Percentiles rank a stretch among this genome's conserved stretches.
phyloP scores from a whole-genome alignment of 2,113 vertebrate species.

The Phycodurus eques region DNA sequence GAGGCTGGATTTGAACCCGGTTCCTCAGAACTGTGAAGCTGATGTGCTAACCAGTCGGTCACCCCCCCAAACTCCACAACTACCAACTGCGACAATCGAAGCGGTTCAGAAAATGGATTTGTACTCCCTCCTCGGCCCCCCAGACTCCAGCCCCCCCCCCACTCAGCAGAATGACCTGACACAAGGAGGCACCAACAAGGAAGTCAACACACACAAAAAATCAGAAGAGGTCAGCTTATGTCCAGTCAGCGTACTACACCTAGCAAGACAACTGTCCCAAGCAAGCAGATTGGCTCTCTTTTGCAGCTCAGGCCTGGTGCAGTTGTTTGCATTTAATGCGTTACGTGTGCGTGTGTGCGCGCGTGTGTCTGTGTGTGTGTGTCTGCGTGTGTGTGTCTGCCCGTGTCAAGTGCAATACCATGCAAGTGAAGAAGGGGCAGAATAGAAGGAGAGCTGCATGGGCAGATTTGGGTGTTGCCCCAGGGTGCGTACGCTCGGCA shows the following conservation, averaged over 20 bases:
- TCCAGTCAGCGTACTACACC: conserved; percentile 69
- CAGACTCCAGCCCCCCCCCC: conserved; percentile 21
- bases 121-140: conserved; percentile 2
- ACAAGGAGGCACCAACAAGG: conserved; percentile 59
- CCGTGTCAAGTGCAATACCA: conserved; percentile 59
- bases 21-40: no score
- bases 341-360: background rate
- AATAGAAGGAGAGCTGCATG: conserved; percentile 69
- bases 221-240: conserved; percentile 71
- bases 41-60: background rate
- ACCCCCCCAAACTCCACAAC: background rate
- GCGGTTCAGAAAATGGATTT: background rate
- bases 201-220: conserved; percentile 70
- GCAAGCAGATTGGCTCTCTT: conserved; percentile 60
- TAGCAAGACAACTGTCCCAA: conserved; percentile 65
- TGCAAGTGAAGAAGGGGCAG: conserved; percentile 64
- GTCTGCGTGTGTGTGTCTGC: conserved; percentile 17
- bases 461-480: conserved; percentile 65
- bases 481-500: conserved; percentile 48
- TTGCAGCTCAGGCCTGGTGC: conserved; percentile 25
- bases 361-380: background rate
- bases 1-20: no score
- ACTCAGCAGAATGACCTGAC: conserved; percentile 62
- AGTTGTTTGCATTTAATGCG: conserved; percentile 20
- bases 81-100: background rate